Evolutionary conservation across 1,140 invertebrate species (phyloP), one percentile per base, ranked within the genome.

Genomic region (Planococcus citri): DNA sequence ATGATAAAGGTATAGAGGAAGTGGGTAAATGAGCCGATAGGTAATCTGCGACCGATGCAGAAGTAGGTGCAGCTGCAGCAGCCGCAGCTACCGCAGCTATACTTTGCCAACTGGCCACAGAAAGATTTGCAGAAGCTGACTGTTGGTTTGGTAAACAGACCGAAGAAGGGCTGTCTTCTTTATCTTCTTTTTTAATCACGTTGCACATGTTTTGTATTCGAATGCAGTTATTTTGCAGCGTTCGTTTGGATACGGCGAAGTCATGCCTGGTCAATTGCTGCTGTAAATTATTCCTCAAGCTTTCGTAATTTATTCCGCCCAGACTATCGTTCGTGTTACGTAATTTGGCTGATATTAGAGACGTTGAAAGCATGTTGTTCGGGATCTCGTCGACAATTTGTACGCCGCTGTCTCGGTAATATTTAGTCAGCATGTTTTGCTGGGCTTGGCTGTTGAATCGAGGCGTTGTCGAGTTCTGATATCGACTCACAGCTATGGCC

Each of bases 11-110:
- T 73, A 91, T 76, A 1, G 88, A 89, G 57, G 85, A 87, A 27
- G 87, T 84, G 38, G 87, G 87, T 73, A 89, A 78, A 75, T 88
- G 87, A n/a, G n/a, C n/a, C 51, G 89, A 90, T 64, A 92, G 81
- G 77, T 92, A 92, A 78, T 91, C 89, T 8, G 89, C 89, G 12
- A 92, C 89, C 0, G 88, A 87, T 14, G 60, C 24, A 24, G 8
- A 9, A 6, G 25, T 20, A 4, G 60, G 60, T 24, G 60, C 9
- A 2, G 60, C 60, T 12, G 25, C 60, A 14, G 60, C 60, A 4
- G 60, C 60, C 60, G 60, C 60, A 17, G 41, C 41, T 22, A 86
- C 85, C 9, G 86, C 83, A 1, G 84, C 82, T 51, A 91, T 77
- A 10, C 87, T 87, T 76, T 90, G 88, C 88, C 88, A 90, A 64